Conservation (phyloP, 1,140 invertebrate genomes). For the Nebria ingens region DNA sequence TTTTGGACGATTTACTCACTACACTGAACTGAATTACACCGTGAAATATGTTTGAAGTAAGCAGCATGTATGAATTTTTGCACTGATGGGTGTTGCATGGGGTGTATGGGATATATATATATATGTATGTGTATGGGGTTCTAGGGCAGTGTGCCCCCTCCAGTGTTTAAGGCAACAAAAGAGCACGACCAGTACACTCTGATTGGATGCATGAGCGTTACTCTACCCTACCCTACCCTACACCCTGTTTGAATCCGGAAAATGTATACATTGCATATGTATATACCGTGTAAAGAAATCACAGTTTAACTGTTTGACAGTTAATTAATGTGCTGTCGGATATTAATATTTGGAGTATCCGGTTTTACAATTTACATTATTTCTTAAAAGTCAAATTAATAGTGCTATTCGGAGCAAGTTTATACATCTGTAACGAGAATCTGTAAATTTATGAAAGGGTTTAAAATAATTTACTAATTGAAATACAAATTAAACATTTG, state of each 20-base stretch:
- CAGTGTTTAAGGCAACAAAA: background rate
- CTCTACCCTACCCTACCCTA: background rate
- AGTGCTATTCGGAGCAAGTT: no score
- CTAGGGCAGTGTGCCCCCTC: background rate
- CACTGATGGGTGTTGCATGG: background rate
- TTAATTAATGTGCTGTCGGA: background rate
- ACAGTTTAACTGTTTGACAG: background rate
- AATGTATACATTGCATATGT: background rate
- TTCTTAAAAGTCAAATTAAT: no score
- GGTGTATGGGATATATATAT: conserved; percentile 1
- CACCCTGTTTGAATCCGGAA: background rate
- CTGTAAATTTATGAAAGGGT: no score
- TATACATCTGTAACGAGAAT: no score
- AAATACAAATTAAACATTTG: no score
- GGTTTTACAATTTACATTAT: no score
- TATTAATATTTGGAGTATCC: no score
- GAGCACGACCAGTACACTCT: background rate
- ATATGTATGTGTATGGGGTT: no score
- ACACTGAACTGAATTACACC: background rate
- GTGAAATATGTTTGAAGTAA: conserved; percentile 3
- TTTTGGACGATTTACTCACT: background rate
- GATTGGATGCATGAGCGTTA: background rate
- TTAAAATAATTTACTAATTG: no score
- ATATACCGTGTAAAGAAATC: background rate
- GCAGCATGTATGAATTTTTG: background rate